Evolutionary conservation across 2,797 vertebrate genomes (phyloP), one percentile per base, ranked within the genome.

Genomic region (Lophius americanus): DNA sequence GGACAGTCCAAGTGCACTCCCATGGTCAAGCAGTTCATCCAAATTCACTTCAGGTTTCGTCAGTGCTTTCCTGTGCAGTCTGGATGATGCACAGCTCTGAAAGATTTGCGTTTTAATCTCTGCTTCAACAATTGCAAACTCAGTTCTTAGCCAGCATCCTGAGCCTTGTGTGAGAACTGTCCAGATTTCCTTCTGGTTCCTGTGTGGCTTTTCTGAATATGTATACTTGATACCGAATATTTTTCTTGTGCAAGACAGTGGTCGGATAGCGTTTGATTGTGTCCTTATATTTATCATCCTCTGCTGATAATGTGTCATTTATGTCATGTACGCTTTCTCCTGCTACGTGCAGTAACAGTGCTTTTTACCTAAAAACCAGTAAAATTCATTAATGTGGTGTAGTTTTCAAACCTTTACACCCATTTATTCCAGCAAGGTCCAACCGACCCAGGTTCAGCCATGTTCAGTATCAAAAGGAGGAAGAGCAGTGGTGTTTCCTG

Each of bases 51-150:
- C 59, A 6, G 68, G 52, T 6, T 78, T 59, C 13, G 43, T 63
- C 39, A 76, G 38, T 6, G 36, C 54, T 14, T 48, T 44, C n/a
- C 59, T 60, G n/a, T 6, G 33, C 38, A 60, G 55, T 44, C 71
- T 68, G 11, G 65, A 58, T 37, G 59, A 78, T 3, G 41, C 43
- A 14, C 69, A 76, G 66, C 72, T 76, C 35, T 82, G 75, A 35
- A 78, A 81, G 6, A 68, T 33, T 60, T 70, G 57, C 37, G 60
- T 36, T 70, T 75, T 73, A 3, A 81, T 81, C 10, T 81, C 66
- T 35, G 3, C 1, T 3, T 64, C 38, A 5, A 43, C 12, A 12
- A 70, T 7, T 2, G 38, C n/a, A 48, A 75, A 65, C n/a, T 73
- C 60, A 42, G 47, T 66, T 66, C 5, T 63, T 76, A 2, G 57